A percentile compares a stretch with the other conserved stretches of the same genome.
Evolutionary conservation across 2,888 invertebrate species (phyloP).

Genomic region (Zeuzera pyrina): DNA sequence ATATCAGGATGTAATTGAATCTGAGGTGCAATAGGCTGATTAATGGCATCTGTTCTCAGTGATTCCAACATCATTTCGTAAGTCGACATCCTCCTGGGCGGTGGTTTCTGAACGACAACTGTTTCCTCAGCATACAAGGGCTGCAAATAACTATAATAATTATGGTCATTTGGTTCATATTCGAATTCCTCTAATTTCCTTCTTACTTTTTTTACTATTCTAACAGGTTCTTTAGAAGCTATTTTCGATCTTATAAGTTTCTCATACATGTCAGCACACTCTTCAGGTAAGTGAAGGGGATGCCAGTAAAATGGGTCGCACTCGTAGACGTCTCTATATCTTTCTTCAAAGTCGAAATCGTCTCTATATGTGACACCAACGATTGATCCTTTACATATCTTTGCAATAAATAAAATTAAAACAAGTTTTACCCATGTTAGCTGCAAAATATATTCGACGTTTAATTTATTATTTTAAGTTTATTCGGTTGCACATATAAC

Average conservation of each 20-base stretch:
- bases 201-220: too few species aligned
- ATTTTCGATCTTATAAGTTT: slow-evolving; percentile 33
- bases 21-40: slow-evolving; percentile 32
- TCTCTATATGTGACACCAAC: slow-evolving; percentile 54
- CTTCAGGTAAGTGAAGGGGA: slow-evolving; percentile 49
- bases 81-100: slow-evolving; percentile 18
- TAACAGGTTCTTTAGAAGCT: too few species aligned
- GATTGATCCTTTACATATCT: slow-evolving; percentile 27
- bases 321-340: slow-evolving; percentile 42
- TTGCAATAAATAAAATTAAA: too few species aligned
- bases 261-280: slow-evolving; percentile 42
- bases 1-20: slow-evolving; percentile 34
- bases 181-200: too few species aligned
- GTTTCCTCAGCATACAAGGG: too few species aligned
- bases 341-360: slow-evolving; percentile 43
- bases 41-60: slow-evolving; percentile 32
- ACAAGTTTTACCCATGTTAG: too few species aligned
- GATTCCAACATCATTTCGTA: slow-evolving; percentile 37
- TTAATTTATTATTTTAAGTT: too few species aligned
- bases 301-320: slow-evolving; percentile 58
- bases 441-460: too few species aligned
- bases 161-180: too few species aligned
- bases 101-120: too few species aligned
- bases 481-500: too few species aligned
- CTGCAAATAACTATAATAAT: too few species aligned